Conservation (phyloP, 1,140 invertebrate genomes). For the Muscidifurax raptorellus region DNA sequence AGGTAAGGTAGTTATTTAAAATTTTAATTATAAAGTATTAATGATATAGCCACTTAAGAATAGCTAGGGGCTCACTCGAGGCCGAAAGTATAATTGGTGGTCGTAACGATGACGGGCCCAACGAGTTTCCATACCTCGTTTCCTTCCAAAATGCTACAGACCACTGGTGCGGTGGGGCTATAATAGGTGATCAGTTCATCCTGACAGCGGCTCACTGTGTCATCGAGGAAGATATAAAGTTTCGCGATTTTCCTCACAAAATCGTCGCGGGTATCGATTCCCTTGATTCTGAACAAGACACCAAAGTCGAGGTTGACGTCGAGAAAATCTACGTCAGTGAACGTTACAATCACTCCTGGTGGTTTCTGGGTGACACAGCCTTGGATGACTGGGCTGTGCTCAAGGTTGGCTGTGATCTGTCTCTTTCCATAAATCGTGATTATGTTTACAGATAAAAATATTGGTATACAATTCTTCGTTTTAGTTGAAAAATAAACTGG, state of each 20-base stretch:
- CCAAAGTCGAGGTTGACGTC: neutral
- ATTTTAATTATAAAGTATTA: no score
- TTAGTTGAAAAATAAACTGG: neutral
- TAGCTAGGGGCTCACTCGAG: no score
- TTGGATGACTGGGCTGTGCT: neutral
- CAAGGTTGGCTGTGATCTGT: neutral
- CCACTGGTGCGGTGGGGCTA: constrained; percentile 73
- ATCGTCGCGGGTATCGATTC: neutral
- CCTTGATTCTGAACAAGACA: neutral
- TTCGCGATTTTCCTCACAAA: neutral
- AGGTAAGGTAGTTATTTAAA: no score
- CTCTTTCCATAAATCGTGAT: no score
- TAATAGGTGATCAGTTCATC: constrained; percentile 71
- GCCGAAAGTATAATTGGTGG: constrained; percentile 36
- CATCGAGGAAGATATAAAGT: neutral
- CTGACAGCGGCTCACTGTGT: constrained; percentile 76
- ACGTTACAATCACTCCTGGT: neutral
- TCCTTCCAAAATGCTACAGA: constrained; percentile 58
- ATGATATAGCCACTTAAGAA: no score
- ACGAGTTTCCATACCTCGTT: constrained; percentile 64
- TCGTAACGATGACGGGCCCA: neutral
- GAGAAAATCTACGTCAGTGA: neutral
- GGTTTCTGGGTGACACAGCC: neutral
- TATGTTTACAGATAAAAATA: no score
- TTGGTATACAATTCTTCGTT: neutral